These are phyloP conservation scores for Paralinhomoeus sp. DNA, from an alignment of 2,888 invertebrate genomes.

Conservation along the genomic window DNA sequence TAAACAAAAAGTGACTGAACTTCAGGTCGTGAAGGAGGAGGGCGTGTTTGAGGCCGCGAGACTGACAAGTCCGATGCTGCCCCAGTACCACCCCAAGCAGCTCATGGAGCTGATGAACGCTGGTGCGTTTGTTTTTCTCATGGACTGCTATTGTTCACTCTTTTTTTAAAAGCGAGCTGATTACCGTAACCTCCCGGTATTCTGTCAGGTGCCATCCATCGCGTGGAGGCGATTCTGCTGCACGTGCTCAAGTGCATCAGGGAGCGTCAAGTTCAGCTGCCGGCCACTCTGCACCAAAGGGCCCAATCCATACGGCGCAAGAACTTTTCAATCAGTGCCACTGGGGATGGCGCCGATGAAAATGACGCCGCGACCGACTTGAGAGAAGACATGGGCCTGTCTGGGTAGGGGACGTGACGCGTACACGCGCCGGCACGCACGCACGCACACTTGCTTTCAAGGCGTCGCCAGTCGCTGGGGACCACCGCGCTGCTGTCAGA, in stretches of 20 bases:
- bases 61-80: conserved; percentile 84
- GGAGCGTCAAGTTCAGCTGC: conserved; percentile 10
- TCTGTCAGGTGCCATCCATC: conserved; percentile 46
- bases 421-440: neutral
- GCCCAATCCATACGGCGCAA: too few relatives aligned
- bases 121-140: conserved; percentile 32
- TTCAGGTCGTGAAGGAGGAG: conserved; percentile 3
- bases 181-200: too few relatives aligned
- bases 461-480: neutral
- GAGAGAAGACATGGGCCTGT: too few relatives aligned
- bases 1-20: too few relatives aligned
- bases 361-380: too few relatives aligned
- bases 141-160: too few relatives aligned
- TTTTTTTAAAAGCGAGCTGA: too few relatives aligned
- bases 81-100: conserved; percentile 97
- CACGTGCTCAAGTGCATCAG: conserved; percentile 59
- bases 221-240: conserved; percentile 90
- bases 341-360: too few relatives aligned
- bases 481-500: conserved; percentile 8
- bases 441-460: neutral
- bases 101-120: conserved; percentile 92
- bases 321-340: too few relatives aligned
- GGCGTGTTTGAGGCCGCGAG: conserved; percentile 43
- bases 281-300: neutral
- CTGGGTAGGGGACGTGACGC: neutral